Base-by-base conservation (phyloP, 2,797 vertebrate genomes). In the Pipistrellus pygmaeus region DNA sequence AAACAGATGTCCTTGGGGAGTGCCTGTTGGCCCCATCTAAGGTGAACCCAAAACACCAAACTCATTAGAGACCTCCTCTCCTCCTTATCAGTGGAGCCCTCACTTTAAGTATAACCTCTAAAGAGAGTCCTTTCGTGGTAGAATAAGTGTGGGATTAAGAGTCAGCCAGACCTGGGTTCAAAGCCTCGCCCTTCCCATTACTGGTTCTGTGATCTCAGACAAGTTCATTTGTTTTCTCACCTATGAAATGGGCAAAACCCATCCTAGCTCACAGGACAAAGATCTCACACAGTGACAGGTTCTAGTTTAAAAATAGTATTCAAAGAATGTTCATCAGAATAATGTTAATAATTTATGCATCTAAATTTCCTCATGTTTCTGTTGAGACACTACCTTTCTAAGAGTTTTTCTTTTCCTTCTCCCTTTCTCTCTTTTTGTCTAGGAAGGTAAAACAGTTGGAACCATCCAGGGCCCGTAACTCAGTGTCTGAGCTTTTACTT, bases 371-470 rank as follows among this genome's bases (percentile, higher is more conserved):
- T n/a, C 23, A 23, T 53, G 8, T 62, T 80, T 87, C 46, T 72
- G 6, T 90, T 80, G 25, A 30, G 82, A 44, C 55, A 32, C 23
- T 90, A 75, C 20, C 73, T 73, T 77, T 88, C 62, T 53, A 82
- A 88, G 30, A 96, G 25, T 25, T 73, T 8, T 32, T 12, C 3
- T 46, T 46, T 30, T 69, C 35, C 13, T 1, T 53, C 18, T 84
- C 41, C 64, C 35, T 44, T n/a, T 80, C 35, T 64, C 35, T 88
- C 27, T 83, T 66, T 89, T 73, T 76, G 3, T 90, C 64, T 83
- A 96, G 95, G 90, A 83, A 62, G 41, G 9, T 30, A 80, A 92
- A 76, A 60, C 72, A 66, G 38, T 11, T 35, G 78, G 41, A 90
- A 41, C 21, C 11, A 10, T 44, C 60, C n/a, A 48, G 9, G 41